Evolutionary conservation across 2,113 vertebrate species (phyloP).

Genomic region (Scomber scombrus): DNA sequence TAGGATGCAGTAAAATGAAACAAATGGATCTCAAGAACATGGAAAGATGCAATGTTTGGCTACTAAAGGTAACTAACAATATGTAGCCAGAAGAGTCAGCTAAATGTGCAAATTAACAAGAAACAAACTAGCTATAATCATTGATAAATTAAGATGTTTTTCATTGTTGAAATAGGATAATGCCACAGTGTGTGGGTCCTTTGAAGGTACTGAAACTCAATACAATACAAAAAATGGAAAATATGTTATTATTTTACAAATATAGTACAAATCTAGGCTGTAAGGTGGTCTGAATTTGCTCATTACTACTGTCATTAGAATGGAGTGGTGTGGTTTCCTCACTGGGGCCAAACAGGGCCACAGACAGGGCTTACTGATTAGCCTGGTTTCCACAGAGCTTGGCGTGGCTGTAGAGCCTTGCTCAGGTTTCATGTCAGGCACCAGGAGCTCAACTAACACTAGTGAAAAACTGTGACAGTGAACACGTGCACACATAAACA

Average conservation of each 20-base stretch:
- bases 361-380: constrained; percentile 17
- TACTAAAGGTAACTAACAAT: too few relatives aligned
- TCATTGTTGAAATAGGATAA: not conserved
- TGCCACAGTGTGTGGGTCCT: not conserved
- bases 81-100: not conserved
- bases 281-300: not conserved
- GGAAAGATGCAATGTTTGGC: not conserved
- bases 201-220: not conserved
- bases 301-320: not conserved
- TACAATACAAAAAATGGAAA: not conserved
- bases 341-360: not conserved
- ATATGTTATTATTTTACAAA: not conserved
- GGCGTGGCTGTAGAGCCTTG: not conserved
- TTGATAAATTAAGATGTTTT: not conserved
- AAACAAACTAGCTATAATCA: too few relatives aligned
- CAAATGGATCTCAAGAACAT: not conserved
- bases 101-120: not conserved
- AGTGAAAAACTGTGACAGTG: constrained; percentile 12
- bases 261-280: not conserved
- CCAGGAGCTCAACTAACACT: constrained; percentile 1
- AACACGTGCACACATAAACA: not conserved
- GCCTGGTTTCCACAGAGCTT: constrained; percentile 23
- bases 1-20: constrained; percentile 4
- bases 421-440: constrained; percentile 39
- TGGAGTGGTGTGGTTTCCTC: not conserved